Percentiles rank a stretch among this genome's conserved stretches.
Evolutionary conservation across 2,797 vertebrate species (phyloP).

Genomic region (Anas bahamensis): DNA sequence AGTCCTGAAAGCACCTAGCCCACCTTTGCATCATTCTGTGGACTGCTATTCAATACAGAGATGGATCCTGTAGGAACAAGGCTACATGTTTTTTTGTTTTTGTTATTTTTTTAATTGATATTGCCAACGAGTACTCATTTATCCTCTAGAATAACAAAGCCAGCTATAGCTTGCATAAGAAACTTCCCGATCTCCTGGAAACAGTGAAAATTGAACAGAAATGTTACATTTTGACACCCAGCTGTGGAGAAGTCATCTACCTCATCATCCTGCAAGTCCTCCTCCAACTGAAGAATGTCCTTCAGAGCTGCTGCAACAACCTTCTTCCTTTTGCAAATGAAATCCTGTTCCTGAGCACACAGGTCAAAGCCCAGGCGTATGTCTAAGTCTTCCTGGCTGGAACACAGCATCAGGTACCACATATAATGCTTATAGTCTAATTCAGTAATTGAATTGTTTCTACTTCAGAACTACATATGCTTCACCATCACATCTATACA

Average conservation of each 20-base stretch:
- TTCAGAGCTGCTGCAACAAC: constrained; percentile 79
- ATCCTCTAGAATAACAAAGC: not conserved
- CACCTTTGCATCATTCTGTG: not conserved
- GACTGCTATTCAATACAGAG: not conserved
- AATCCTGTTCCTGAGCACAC: constrained; percentile 81
- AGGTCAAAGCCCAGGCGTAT: constrained; percentile 85
- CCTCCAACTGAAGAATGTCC: constrained; percentile 78
- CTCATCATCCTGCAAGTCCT: constrained; percentile 75
- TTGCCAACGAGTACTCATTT: not conserved
- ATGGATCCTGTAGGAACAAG: not conserved
- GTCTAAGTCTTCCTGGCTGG: constrained; percentile 67
- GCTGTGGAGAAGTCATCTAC: constrained; percentile 62
- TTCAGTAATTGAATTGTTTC: not conserved
- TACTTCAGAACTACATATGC: not conserved
- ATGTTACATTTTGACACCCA: not conserved
- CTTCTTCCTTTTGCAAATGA: constrained; percentile 81
- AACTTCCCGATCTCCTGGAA: not conserved
- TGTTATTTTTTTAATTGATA: too few species aligned
- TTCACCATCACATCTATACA: not conserved
- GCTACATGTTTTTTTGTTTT: not conserved
- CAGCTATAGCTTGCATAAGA: not conserved
- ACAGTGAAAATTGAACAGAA: not conserved
- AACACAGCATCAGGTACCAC: not conserved
- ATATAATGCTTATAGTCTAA: not conserved
- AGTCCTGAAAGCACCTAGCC: not conserved